These are phyloP conservation scores for Brachionus plicatilis DNA, from an alignment of 1,140 invertebrate genomes.

Conservation along the genomic window DNA sequence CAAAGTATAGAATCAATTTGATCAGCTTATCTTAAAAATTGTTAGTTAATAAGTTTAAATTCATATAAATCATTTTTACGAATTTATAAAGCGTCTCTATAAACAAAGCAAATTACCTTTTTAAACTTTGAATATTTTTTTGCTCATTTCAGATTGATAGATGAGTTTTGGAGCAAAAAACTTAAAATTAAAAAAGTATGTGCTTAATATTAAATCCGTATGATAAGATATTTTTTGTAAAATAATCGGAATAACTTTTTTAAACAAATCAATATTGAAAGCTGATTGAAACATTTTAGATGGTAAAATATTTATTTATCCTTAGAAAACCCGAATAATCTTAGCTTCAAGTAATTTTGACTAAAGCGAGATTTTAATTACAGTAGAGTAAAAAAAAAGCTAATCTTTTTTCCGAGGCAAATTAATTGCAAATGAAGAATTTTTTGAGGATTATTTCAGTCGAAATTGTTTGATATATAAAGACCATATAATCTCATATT, in stretches of 20 bases:
- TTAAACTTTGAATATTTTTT: background rate
- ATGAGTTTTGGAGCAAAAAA: background rate
- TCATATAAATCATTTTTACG: background rate
- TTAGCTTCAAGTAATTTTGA: background rate
- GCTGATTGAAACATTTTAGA: background rate
- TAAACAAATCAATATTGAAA: background rate
- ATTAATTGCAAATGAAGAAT: background rate
- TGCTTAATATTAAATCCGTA: background rate
- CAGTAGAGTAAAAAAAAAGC: background rate
- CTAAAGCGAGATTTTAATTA: background rate
- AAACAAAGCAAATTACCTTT: background rate
- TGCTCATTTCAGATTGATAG: background rate
- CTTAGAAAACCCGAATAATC: background rate
- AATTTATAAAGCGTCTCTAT: background rate
- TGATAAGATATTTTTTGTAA: background rate
- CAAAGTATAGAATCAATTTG: too few relatives aligned
- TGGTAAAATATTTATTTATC: background rate
- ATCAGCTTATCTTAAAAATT: too few relatives aligned
- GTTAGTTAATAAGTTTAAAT: too few relatives aligned
- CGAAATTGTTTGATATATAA: background rate
- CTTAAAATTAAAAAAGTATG: background rate
- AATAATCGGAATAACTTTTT: background rate
- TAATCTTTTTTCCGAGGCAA: background rate
- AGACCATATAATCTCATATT: background rate
- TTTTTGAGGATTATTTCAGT: background rate